Conservation (phyloP, 2,888 invertebrate species). For the Chymomyza fuscimana region DNA sequence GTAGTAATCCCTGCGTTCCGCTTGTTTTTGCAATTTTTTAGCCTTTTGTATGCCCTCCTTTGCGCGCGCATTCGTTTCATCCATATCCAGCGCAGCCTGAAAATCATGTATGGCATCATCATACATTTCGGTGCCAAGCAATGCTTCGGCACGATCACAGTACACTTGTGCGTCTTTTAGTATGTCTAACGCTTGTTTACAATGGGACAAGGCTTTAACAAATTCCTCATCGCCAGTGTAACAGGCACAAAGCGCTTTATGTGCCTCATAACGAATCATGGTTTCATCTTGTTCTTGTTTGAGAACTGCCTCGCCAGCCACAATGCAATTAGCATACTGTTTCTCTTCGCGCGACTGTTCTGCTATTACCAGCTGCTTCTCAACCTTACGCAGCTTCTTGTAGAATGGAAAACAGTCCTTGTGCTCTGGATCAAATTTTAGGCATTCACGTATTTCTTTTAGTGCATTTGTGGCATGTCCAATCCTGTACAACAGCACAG, state of each 20-base stretch:
- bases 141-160: constrained; percentile 96
- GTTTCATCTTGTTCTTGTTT: constrained; percentile 86
- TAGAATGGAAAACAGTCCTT: constrained; percentile 97
- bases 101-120: constrained; percentile 95
- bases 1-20: constrained; percentile 97
- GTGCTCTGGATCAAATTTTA: constrained; percentile 98
- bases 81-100: constrained; percentile 91
- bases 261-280: constrained; percentile 87
- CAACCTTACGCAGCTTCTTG: constrained; percentile 96
- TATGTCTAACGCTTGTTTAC: constrained; percentile 89
- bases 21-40: constrained; percentile 94
- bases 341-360: constrained; percentile 83
- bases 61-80: constrained; percentile 89
- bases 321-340: constrained; percentile 85
- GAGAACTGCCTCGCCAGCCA: constrained; percentile 84
- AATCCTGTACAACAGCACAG: constrained; percentile 90
- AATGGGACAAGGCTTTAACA: constrained; percentile 87
- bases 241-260: constrained; percentile 90
- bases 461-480: constrained; percentile 95
- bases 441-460: constrained; percentile 96
- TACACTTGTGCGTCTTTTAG: constrained; percentile 87
- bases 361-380: constrained; percentile 87
- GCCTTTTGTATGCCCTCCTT: constrained; percentile 93
- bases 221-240: constrained; percentile 85
- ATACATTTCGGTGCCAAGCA: constrained; percentile 92